A percentile compares a stretch with the other conserved stretches of the same genome.
These are phyloP conservation scores for Fragum fragum DNA, from an alignment of 2,888 invertebrate genomes.

Conservation along the genomic window DNA sequence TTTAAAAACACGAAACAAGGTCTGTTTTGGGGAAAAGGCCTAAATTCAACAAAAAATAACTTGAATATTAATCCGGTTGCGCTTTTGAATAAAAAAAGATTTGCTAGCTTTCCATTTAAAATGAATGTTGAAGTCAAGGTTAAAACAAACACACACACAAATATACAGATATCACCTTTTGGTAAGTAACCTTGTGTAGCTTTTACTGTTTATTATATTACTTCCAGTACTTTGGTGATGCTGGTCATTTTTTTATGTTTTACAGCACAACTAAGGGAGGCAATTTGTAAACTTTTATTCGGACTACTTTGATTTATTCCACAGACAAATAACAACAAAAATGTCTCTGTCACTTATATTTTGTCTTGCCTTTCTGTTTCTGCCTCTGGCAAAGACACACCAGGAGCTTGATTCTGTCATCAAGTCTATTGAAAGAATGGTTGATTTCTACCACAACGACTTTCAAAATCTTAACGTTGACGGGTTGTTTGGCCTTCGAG, in stretches of 20 bases:
- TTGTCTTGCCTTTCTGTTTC: conserved; percentile 55
- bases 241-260: conserved; percentile 11
- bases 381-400: conserved; percentile 59
- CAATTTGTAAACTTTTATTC: conserved; percentile 16
- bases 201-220: too few species aligned
- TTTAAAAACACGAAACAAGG: too few species aligned
- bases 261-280: conserved; percentile 29
- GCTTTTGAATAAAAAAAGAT: too few species aligned
- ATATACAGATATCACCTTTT: too few species aligned
- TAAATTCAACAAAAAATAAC: too few species aligned
- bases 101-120: too few species aligned
- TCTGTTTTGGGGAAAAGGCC: too few species aligned
- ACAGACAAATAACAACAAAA: not conserved
- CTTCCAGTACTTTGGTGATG: not conserved
- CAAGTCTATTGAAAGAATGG: conserved; percentile 73
- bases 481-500: conserved; percentile 83
- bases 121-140: too few species aligned
- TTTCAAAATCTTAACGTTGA: conserved; percentile 81
- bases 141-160: too few species aligned
- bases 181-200: too few species aligned
- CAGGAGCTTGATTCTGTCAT: conserved; percentile 67
- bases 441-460: conserved; percentile 76
- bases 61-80: too few species aligned
- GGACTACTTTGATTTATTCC: conserved; percentile 22
- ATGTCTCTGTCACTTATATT: conserved; percentile 49